Percentiles rank a stretch among this genome's conserved stretches.
Evolutionary conservation across 2,113 vertebrate species (phyloP).

Genomic region (Hoplias malabaricus): DNA sequence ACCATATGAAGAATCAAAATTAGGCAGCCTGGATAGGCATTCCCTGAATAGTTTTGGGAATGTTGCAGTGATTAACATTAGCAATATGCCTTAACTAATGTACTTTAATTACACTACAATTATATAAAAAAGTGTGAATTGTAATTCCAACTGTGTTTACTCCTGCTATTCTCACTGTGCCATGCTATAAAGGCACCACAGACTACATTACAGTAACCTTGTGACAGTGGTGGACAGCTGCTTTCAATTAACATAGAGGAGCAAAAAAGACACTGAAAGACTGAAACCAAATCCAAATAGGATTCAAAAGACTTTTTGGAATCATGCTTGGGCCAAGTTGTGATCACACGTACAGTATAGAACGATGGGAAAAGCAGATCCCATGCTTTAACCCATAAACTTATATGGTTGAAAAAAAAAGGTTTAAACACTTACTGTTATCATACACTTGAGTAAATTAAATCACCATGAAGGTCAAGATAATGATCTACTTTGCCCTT

Average conservation of each 20-base stretch:
- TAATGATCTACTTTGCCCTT: not conserved
- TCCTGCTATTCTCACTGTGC: not conserved
- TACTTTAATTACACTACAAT: not conserved
- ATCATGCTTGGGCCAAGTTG: conserved; percentile 35
- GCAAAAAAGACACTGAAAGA: conserved; percentile 38
- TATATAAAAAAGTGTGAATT: not conserved
- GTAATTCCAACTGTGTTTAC: not conserved
- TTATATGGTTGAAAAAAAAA: not conserved
- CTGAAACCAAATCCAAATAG: conserved; percentile 41
- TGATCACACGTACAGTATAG: conserved; percentile 48
- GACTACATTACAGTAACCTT: conserved; percentile 71
- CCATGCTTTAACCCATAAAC: too few relatives aligned
- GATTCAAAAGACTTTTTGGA: conserved; percentile 49
- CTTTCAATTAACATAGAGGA: conserved; percentile 72
- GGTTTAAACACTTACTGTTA: not conserved
- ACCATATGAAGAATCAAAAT: not conserved
- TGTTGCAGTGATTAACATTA: not conserved
- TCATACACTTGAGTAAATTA: not conserved
- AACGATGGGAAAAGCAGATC: conserved; percentile 40
- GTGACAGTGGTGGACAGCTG: conserved; percentile 67
- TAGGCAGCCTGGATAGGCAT: not conserved
- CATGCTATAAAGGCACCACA: conserved; percentile 46
- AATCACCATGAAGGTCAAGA: not conserved
- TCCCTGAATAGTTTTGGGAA: not conserved
- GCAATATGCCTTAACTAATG: not conserved